phyloP scores from a whole-genome alignment of 1,140 invertebrate species.

The Manduca sexta region DNA sequence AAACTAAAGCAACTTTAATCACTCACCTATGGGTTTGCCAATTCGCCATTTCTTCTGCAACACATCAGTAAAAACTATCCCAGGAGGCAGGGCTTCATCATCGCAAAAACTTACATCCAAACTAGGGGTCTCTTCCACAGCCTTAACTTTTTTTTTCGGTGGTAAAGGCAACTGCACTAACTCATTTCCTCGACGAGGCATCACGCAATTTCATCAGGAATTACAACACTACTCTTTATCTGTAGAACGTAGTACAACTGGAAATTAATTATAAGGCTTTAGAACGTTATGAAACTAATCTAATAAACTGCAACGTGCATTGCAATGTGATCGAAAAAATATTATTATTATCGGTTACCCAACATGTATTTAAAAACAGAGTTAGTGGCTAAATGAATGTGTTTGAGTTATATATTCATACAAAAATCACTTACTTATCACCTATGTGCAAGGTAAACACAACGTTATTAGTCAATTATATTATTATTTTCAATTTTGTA shows the following conservation, averaged over 20 bases:
- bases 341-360: constrained; percentile 1
- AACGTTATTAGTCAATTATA: not conserved
- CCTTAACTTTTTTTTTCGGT: constrained; percentile 50
- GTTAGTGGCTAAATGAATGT: too few species aligned
- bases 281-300: constrained; percentile 14
- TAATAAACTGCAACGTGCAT: constrained; percentile 25
- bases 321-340: constrained; percentile 15
- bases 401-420: too few species aligned
- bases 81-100: constrained; percentile 69
- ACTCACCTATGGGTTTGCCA: constrained; percentile 85
- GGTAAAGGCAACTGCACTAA: constrained; percentile 30
- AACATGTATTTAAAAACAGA: not conserved
- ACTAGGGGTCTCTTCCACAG: constrained; percentile 39
- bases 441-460: not conserved
- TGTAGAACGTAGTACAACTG: too few species aligned
- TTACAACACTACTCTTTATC: too few species aligned
- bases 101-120: constrained; percentile 54
- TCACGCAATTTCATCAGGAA: constrained; percentile 13
- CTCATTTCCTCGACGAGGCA: constrained; percentile 54
- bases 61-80: constrained; percentile 87
- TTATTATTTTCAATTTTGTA: constrained; percentile 13
- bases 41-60: constrained; percentile 89
- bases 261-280: not conserved
- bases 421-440: too few species aligned
- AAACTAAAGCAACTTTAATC: not conserved